Evolutionary conservation across 1,140 invertebrate genomes (phyloP).

Genomic region (Acromyrmex echinatior): DNA sequence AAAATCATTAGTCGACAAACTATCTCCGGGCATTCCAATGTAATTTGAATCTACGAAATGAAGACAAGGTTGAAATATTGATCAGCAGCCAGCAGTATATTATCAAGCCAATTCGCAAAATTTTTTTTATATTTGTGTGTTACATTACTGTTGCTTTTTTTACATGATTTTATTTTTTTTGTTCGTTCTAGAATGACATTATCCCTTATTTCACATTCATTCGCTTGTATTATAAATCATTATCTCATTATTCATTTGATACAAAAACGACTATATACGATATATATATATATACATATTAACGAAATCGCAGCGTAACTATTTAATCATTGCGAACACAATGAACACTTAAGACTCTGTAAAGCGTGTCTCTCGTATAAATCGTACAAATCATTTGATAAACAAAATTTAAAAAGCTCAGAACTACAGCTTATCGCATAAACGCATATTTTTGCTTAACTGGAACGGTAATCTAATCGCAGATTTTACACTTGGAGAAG

Average conservation of each 20-base stretch:
- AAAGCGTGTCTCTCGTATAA: slow-evolving; percentile 48
- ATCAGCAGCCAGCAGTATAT: background rate
- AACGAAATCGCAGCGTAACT: slow-evolving; percentile 53
- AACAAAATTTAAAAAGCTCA: slow-evolving; percentile 6
- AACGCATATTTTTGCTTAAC: background rate
- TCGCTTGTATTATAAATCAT: slow-evolving; percentile 28
- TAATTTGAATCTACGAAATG: background rate
- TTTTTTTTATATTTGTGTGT: slow-evolving; percentile 18
- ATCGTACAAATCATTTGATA: too few relatives aligned
- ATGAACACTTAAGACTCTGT: background rate
- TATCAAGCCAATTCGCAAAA: slow-evolving; percentile 9
- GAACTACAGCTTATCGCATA: background rate
- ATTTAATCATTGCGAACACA: slow-evolving; percentile 11
- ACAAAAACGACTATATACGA: background rate
- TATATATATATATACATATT: background rate
- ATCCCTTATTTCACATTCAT: background rate
- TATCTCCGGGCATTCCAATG: background rate
- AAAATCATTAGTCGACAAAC: background rate
- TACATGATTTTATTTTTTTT: background rate
- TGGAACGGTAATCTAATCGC: background rate
- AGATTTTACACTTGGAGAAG: slow-evolving; percentile 3
- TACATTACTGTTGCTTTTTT: background rate
- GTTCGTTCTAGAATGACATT: background rate
- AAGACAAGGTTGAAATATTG: background rate
- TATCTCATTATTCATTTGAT: background rate